Base-by-base conservation (phyloP, 2,797 vertebrate species). In the Oreortyx pictus region DNA sequence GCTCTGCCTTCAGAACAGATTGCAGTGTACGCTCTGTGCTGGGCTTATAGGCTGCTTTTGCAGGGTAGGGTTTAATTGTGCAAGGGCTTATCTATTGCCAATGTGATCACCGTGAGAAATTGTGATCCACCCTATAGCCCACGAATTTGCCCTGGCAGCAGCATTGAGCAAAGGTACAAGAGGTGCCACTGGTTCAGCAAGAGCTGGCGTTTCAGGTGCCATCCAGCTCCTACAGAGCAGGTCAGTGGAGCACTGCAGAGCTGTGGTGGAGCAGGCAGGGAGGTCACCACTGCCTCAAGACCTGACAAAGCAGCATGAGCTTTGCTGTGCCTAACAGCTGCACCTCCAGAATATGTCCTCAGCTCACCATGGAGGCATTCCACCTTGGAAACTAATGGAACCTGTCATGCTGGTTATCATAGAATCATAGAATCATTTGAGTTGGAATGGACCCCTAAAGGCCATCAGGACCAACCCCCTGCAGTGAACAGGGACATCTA, bases 321-420 rank as follows among this genome's bases (percentile, higher is more conserved):
- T 77, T 50, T 67, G 43, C 39, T 46, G 15, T 35, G 13, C 5
- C 19, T 24, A 49, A 33, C 13, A 65, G 46, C 44, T 83, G 39
- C 62, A 24, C 7, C 37, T 78, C 61, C 29, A 27, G 61, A 78
- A 7, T 20, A 14, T 9, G 12, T 66, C 62, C 33, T 39, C 8
- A 46, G 49, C 19, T 77, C 33, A 75, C 33, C 33, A 6, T 27
- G 24, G 23, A 77, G 61, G 29, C 31, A 74, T 86, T 61, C 49
- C 66, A 61, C 12, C 37, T 29, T 23, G 23, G 78, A 39, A 77
- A 23, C 19, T 29, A 20, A 27, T 39, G 43, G 15, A 33, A 43
- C 27, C 90, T 46, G 22, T 57, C 0, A 0, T 27, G 11, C 39
- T 62, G 33, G 4, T 54, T 54, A 54, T 31, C 52, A 31, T 54